phyloP scores from a whole-genome alignment of 2,888 invertebrate species.

The Panorpa germanica region DNA sequence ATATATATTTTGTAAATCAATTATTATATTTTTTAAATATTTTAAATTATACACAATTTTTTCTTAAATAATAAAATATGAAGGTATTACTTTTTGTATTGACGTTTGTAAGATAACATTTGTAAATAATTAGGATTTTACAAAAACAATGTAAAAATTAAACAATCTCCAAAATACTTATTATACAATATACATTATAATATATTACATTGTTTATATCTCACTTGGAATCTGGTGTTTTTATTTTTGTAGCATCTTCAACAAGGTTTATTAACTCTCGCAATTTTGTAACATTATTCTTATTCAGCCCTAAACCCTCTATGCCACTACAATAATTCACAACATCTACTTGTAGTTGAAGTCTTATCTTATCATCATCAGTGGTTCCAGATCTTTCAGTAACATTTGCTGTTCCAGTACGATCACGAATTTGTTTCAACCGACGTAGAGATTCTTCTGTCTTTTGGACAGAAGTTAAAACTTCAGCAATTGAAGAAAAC shows the following conservation, averaged over 20 bases:
- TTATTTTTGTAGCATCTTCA: constrained; percentile 35
- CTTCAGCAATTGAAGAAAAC: constrained; percentile 60
- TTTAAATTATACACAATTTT: too few species aligned
- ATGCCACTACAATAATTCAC: constrained; percentile 47
- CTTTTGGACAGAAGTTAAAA: constrained; percentile 81
- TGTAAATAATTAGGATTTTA: too few species aligned
- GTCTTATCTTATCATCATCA: constrained; percentile 88
- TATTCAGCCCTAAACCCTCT: constrained; percentile 30
- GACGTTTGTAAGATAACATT: too few species aligned
- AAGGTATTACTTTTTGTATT: too few species aligned
- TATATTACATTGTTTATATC: constrained; percentile 2
- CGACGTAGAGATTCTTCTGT: constrained; percentile 88
- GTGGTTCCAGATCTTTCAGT: constrained; percentile 39
- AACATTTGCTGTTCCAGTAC: constrained; percentile 20
- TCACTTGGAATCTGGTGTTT: constrained; percentile 12
- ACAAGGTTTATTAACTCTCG: constrained; percentile 39
- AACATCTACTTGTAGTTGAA: constrained; percentile 78
- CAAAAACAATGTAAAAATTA: too few species aligned
- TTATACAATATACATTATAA: too few species aligned
- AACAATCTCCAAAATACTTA: too few species aligned
- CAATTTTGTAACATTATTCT: constrained; percentile 35
- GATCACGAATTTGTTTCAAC: constrained; percentile 66
- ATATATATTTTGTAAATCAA: too few species aligned
- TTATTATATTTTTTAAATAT: too few species aligned
- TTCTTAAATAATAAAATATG: too few species aligned